phyloP scores from a whole-genome alignment of 2,113 vertebrate species.

The Bufo bufo region DNA sequence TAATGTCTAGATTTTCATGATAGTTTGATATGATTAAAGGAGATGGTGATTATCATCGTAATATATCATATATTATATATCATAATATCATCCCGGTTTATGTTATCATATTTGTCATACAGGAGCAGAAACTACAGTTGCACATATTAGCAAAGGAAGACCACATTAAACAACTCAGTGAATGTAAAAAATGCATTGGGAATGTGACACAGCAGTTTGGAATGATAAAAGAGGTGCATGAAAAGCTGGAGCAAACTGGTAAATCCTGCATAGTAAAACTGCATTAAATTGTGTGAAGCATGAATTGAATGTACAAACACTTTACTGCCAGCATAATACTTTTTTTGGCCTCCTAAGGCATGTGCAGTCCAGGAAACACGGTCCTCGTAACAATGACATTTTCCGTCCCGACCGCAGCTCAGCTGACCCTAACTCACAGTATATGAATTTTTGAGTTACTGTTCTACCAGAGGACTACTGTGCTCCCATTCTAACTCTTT shows the following conservation, averaged over 20 bases:
- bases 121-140: conserved; percentile 89
- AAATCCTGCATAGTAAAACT: conserved; percentile 55
- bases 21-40: too few species aligned
- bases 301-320: not conserved
- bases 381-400: too few species aligned
- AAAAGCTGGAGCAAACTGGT: conserved; percentile 87
- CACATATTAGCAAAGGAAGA: conserved; percentile 83
- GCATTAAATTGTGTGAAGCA: not conserved
- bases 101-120: conserved; percentile 48
- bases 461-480: too few species aligned
- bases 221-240: conserved; percentile 79
- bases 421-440: too few species aligned
- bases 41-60: not conserved
- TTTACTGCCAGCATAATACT: not conserved
- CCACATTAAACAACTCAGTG: conserved; percentile 84
- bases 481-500: too few species aligned
- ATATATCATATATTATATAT: too few species aligned
- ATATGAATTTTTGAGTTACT: too few species aligned
- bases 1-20: too few species aligned
- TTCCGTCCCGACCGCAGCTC: too few species aligned
- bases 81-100: not conserved
- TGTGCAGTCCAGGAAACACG: too few species aligned
- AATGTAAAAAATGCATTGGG: conserved; percentile 85
- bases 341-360: not conserved
- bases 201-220: conserved; percentile 79